Evolutionary conservation across 2,888 invertebrate genomes (phyloP), one percentile per base, ranked within the genome.

Genomic region (Drosophila borealis): DNA sequence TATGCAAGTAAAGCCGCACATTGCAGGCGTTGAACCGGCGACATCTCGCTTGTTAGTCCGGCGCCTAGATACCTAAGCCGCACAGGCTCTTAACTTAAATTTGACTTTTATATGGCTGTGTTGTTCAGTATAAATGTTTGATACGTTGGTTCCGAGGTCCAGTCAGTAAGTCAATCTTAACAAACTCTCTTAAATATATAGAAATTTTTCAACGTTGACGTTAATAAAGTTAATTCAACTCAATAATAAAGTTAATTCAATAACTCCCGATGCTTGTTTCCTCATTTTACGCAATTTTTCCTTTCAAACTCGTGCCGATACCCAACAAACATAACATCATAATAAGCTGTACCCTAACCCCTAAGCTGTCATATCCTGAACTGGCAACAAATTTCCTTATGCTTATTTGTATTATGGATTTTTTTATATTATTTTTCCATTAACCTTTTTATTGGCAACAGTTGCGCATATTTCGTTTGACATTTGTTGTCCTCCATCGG

Each of bases 381-480:
- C 42, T 14, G 29, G 25, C 33, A 55, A 34, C 39, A 50, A 62
- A 64, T 70, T 69, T 46, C 48, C 21, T 61, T 57, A 68, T 72
- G 45, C 54, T 72, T 62, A 71, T 67, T 71, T 75, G 45, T 50
- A 37, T 61, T 55, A 13, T 63, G 0, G 6, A 4, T 56, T 36
- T 50, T 25, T 53, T 54, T 59, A 42, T 57, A 50, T 71, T 61
- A 57, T 66, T 70, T 74, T 69, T 61, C 76, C 82, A 88, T 88
- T 88, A 84, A 87, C 80, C 79, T 80, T 88, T 82, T 79, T 88
- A 87, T 87, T 71, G 63, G 57, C 57, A 44, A 64, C 57, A 61
- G 61, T 76, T 65, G 60, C 37, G 60, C 53, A 67, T 68, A 70
- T 76, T 74, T 69, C 56, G 49, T 9, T 45, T 71, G 76, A 76